Percentiles rank a stretch among this genome's conserved stretches.
These are phyloP conservation scores for Thera obeliscata DNA, from an alignment of 2,888 invertebrate genomes.

Conservation along the genomic window DNA sequence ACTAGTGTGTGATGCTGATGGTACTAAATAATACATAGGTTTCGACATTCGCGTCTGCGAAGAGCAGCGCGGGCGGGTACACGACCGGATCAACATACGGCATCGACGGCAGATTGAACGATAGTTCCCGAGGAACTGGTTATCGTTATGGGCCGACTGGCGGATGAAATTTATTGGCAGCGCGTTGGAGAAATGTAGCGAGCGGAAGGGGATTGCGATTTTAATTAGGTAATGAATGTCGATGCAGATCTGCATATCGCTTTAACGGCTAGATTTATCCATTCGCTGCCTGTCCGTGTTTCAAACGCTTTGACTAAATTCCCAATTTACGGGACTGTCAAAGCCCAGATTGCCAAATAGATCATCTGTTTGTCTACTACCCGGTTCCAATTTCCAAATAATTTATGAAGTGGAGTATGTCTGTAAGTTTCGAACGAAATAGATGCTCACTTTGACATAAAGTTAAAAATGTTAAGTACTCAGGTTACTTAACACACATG, in stretches of 20 bases:
- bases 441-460: constrained; percentile 8
- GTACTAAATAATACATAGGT: constrained; percentile 83
- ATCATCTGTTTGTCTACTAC: constrained; percentile 41
- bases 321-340: constrained; percentile 55
- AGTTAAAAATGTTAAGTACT: constrained; percentile 4
- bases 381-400: constrained; percentile 35
- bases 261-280: constrained; percentile 82
- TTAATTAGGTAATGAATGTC: constrained; percentile 85
- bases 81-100: constrained; percentile 84
- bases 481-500: neutral
- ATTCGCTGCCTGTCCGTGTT: constrained; percentile 72
- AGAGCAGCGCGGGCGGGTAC: constrained; percentile 82
- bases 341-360: constrained; percentile 48
- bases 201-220: constrained; percentile 84
- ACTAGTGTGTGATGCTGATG: constrained; percentile 58
- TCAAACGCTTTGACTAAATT: constrained; percentile 69
- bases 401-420: constrained; percentile 26
- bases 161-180: constrained; percentile 85
- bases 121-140: constrained; percentile 85
- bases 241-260: constrained; percentile 84
- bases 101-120: constrained; percentile 85
- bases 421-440: constrained; percentile 9
- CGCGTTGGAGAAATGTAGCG: constrained; percentile 84
- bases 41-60: constrained; percentile 80
- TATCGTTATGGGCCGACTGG: constrained; percentile 84